Base-by-base conservation (phyloP, 2,113 vertebrate genomes). In the Taurulus bubalis region DNA sequence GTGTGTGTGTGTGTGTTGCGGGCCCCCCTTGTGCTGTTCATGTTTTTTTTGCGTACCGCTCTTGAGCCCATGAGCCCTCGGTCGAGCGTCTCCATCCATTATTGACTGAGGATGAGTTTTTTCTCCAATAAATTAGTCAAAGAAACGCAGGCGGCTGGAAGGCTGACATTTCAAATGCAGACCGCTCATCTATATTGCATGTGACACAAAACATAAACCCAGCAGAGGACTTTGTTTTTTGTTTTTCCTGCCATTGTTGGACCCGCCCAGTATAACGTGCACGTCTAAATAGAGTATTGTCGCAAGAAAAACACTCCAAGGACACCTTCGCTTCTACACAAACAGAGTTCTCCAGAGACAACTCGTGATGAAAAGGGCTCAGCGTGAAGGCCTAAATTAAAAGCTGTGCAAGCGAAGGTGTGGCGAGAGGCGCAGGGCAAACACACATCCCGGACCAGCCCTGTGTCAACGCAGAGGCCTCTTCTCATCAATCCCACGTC, bases 121-220 rank as follows among this genome's bases (percentile, higher is more conserved):
- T 45, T 45, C 14, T 45, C 65, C 65, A 71, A 87, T 91, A 88
- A 87, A 91, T 89, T 86, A 89, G 84, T 90, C 82, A 88, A 75
- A 26, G 82, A 87, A 87, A 87, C 3, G 47, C 83, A 90, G 70
- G 79, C 59, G 71, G 76, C 63, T 72, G 83, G 89, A 92, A 92
- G 56, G 36, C 38, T 92, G 91, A 92, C 91, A 94, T 94, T 94
- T 94, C 66, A 65, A 80, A 86, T 81, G 68, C 53, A 49, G 59
- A 71, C 58, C 34, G 10, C 63, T 85, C 77, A 90, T 93, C 75
- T 89, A 93, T 89, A 67, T 81, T 91, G 73, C 79, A 91, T 84
- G 82, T 36, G 53, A 73, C 38, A 59, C 81, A 72, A 73, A 56
- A 77, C 1, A 64, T 42, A 51, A 40, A 83, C 22, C 34, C 40